A percentile compares a stretch with the other conserved stretches of the same genome.
phyloP scores from a whole-genome alignment of 2,113 vertebrate genomes.

The Larimichthys polyactis region DNA sequence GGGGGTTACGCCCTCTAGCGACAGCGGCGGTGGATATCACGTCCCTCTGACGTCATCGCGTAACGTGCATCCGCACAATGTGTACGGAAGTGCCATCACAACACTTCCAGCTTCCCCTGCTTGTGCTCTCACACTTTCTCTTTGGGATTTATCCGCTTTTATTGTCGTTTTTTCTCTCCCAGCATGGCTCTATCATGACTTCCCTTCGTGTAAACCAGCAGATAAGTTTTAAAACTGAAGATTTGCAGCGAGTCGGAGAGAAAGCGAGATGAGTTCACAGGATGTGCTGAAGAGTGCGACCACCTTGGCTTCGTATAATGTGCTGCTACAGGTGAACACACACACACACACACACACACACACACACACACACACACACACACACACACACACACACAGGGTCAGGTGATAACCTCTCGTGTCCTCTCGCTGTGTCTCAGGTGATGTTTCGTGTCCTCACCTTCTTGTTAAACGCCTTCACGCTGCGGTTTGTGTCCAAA shows the following conservation, averaged over 20 bases:
- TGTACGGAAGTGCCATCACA: constrained; percentile 72
- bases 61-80: constrained; percentile 23
- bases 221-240: neutral
- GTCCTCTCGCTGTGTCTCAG: constrained; percentile 70
- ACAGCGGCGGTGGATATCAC: accelerated
- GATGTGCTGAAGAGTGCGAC: constrained; percentile 80
- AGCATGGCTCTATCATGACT: constrained; percentile 1
- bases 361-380: neutral
- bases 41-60: constrained; percentile 56
- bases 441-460: constrained; percentile 92
- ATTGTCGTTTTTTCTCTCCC: neutral
- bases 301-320: constrained; percentile 83
- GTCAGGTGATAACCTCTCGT: neutral
- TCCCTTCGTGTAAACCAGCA: neutral
- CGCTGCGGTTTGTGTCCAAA: constrained; percentile 93
- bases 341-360: neutral
- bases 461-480: constrained; percentile 94
- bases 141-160: neutral
- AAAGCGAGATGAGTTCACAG: constrained; percentile 79
- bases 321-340: constrained; percentile 81
- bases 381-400: neutral
- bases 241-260: neutral
- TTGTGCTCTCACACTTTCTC: too few species aligned
- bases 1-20: constrained; percentile 55
- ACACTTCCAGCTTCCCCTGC: neutral